Conservation (phyloP, 2,113 vertebrate genomes). For the Macquaria ambigua region DNA sequence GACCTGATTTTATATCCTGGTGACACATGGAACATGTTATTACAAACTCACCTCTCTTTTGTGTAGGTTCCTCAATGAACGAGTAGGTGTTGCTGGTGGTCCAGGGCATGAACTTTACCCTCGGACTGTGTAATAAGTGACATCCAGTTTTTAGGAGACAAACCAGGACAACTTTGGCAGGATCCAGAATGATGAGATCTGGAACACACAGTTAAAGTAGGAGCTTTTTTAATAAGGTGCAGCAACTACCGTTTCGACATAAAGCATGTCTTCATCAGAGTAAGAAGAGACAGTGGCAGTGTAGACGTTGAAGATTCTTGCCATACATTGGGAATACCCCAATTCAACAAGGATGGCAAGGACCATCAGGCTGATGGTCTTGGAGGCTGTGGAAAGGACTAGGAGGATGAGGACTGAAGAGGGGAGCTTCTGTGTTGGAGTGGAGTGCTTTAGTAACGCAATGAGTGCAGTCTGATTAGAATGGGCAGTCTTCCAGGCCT, state of each 20-base stretch:
- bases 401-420: conserved; percentile 9
- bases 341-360: conserved; percentile 6
- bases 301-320: background rate
- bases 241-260: background rate
- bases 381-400: background rate
- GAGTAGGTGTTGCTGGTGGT: background rate
- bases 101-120: background rate
- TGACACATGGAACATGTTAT: background rate
- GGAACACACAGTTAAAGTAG: background rate
- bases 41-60: background rate
- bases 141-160: background rate
- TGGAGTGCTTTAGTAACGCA: conserved; percentile 25
- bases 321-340: background rate
- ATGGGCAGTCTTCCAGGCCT: conserved; percentile 24
- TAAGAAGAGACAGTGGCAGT: background rate
- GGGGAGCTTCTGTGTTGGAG: conserved; percentile 33
- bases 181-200: background rate
- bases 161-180: background rate
- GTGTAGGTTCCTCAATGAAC: background rate
- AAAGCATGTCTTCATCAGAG: background rate
- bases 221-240: background rate
- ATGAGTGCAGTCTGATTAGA: conserved; percentile 38
- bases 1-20: background rate
- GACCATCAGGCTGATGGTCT: background rate
- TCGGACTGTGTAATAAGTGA: background rate